These are phyloP conservation scores for Hypocryptadius cinnamomeus DNA, from an alignment of 2,113 vertebrate species.

Conservation along the genomic window DNA sequence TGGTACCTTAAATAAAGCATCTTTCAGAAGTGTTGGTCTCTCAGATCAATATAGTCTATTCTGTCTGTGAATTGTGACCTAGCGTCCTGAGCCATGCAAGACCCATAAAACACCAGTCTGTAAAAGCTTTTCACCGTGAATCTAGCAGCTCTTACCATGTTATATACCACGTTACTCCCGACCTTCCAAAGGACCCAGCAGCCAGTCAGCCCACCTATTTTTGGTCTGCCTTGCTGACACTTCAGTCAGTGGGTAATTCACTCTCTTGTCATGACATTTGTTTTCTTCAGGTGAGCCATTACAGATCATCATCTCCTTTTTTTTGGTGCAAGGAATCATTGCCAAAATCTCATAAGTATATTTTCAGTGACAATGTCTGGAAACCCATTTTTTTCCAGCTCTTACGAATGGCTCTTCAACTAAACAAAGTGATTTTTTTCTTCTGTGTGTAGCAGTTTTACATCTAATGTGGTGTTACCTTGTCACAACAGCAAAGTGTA, in stretches of 20 bases:
- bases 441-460: slow-evolving; percentile 7
- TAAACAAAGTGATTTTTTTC: background rate
- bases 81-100: background rate
- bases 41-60: background rate
- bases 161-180: background rate
- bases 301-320: background rate
- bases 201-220: background rate
- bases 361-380: background rate
- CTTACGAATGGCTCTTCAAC: background rate
- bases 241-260: background rate
- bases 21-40: background rate
- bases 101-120: background rate
- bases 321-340: background rate
- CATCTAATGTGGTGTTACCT: background rate
- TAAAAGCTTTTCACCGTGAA: background rate
- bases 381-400: background rate
- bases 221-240: background rate
- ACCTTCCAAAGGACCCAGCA: background rate
- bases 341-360: background rate
- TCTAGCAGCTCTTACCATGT: background rate
- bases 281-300: background rate
- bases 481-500: background rate
- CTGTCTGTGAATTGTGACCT: background rate
- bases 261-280: background rate
- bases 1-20: background rate